Conservation (phyloP, 2,113 vertebrate genomes). For the Maylandia zebra region DNA sequence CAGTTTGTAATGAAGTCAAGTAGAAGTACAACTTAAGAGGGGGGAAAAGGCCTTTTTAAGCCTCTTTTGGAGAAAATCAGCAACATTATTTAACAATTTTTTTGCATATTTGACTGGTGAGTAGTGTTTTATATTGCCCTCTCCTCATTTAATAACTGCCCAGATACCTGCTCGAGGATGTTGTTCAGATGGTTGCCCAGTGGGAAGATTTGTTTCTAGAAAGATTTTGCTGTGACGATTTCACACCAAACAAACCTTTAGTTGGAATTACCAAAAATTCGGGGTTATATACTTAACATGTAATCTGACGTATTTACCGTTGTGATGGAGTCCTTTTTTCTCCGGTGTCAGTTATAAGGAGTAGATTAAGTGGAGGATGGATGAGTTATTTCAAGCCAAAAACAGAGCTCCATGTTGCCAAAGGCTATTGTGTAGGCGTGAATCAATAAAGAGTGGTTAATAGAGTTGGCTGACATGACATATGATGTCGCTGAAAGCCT, state of each 20-base stretch:
- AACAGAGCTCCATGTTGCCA: neutral
- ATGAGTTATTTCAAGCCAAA: neutral
- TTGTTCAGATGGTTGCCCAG: neutral
- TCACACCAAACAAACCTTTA: neutral
- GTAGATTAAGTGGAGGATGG: neutral
- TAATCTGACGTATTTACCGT: neutral
- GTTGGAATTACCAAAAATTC: neutral
- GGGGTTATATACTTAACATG: neutral
- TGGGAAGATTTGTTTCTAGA: neutral
- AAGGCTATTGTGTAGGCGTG: conserved; percentile 9
- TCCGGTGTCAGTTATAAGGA: neutral
- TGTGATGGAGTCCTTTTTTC: neutral
- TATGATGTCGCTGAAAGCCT: conserved; percentile 16
- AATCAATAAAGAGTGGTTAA: conserved; percentile 41
- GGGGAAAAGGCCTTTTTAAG: neutral
- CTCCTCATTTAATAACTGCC: neutral
- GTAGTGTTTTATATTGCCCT: neutral
- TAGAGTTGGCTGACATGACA: conserved; percentile 40
- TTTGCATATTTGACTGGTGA: neutral
- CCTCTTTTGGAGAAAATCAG: neutral
- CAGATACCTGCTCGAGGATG: neutral
- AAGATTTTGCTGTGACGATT: neutral
- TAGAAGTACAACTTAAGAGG: neutral
- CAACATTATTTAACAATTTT: neutral
- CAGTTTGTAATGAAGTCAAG: neutral